Evolutionary conservation across 2,888 invertebrate species (phyloP).

Genomic region (Parthenolecanium corni): DNA sequence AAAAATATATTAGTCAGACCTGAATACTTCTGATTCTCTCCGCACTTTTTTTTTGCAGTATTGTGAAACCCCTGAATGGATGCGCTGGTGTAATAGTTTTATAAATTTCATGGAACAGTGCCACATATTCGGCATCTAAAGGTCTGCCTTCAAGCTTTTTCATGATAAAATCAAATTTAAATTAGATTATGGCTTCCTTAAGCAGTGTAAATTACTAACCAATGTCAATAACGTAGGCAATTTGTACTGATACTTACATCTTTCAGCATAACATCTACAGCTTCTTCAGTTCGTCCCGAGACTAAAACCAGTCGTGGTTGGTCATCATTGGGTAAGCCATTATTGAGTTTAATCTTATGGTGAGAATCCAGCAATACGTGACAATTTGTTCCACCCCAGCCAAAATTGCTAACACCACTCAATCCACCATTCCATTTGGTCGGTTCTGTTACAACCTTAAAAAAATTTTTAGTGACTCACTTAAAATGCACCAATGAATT

Average conservation of each 20-base stretch:
- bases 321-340: slow-evolving; percentile 32
- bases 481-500: no score
- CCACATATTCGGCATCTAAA: slow-evolving; percentile 50
- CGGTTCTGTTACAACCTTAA: slow-evolving; percentile 34
- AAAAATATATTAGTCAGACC: no score
- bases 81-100: slow-evolving; percentile 44
- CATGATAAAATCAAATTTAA: slow-evolving; percentile 19
- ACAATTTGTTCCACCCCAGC: slow-evolving; percentile 21
- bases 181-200: slow-evolving; percentile 26
- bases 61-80: slow-evolving; percentile 61
- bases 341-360: slow-evolving; percentile 14
- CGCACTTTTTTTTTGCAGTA: slow-evolving; percentile 42
- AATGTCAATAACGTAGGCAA: no score
- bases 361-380: slow-evolving; percentile 30
- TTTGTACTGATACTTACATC: slow-evolving; percentile 26
- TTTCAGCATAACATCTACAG: slow-evolving; percentile 35
- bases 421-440: slow-evolving; percentile 40
- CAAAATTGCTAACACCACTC: slow-evolving; percentile 39
- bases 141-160: slow-evolving; percentile 43
- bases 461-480: no score
- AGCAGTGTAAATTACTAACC: neutral
- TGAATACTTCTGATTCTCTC: slow-evolving; percentile 17
- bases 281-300: slow-evolving; percentile 32
- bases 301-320: slow-evolving; percentile 33
- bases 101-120: slow-evolving; percentile 49